phyloP scores from a whole-genome alignment of 2,113 vertebrate species.

The Neoarius graeffei region DNA sequence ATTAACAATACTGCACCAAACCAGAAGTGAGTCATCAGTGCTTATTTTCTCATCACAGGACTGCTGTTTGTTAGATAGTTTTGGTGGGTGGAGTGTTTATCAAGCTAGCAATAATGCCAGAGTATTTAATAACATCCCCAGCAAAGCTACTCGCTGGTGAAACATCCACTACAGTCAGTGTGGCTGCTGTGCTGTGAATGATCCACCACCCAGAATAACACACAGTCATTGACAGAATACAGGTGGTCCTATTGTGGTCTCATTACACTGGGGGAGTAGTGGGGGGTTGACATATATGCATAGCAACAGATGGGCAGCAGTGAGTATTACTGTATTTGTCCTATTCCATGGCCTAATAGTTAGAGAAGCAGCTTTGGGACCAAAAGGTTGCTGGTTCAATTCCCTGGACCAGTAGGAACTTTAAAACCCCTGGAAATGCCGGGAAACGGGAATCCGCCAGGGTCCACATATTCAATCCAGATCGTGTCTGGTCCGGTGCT shows the following conservation, averaged over 20 bases:
- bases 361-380: no score
- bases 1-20: constrained; percentile 48
- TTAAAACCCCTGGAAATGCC: no score
- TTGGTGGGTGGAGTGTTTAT: not conserved
- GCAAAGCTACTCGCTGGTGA: not conserved
- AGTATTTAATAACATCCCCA: not conserved
- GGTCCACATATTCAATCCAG: no score
- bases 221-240: not conserved
- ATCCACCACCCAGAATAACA: not conserved
- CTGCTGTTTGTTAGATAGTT: not conserved
- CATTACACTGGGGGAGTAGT: not conserved
- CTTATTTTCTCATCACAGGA: not conserved
- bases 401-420: no score
- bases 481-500: no score
- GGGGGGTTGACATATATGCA: not conserved
- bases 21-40: constrained; percentile 56
- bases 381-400: no score
- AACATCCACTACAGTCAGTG: not conserved
- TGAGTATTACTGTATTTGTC: not conserved
- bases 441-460: no score
- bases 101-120: not conserved
- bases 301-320: not conserved
- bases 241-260: not conserved
- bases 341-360: not conserved
- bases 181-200: not conserved